A percentile compares a stretch with the other conserved stretches of the same genome.
phyloP scores from a whole-genome alignment of 2,113 vertebrate genomes.

The Osmerus eperlanus region DNA sequence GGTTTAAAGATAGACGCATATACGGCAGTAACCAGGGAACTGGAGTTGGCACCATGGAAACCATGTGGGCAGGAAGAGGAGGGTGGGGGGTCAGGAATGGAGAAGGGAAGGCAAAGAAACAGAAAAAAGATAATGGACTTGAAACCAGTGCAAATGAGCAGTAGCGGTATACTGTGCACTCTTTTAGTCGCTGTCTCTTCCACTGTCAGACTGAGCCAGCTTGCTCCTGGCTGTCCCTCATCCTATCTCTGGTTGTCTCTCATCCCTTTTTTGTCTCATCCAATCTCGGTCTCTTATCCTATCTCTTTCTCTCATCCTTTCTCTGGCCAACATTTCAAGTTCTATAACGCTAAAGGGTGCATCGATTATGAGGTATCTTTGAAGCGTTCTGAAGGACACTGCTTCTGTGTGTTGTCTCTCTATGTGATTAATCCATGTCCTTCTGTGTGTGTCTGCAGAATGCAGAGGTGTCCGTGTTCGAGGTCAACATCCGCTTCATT shows the following conservation, averaged over 20 bases:
- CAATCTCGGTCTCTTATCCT: not conserved
- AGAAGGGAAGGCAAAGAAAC: not conserved
- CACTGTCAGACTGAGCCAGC: not conserved
- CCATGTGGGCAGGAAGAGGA: constrained; percentile 2
- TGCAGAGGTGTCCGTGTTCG: constrained; percentile 95
- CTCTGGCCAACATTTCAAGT: not conserved
- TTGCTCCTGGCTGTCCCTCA: not conserved
- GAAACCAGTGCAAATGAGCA: too few species aligned
- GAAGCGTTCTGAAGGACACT: not conserved
- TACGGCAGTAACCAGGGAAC: constrained; percentile 30
- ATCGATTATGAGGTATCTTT: not conserved
- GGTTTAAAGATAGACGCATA: not conserved
- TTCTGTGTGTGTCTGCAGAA: constrained; percentile 74
- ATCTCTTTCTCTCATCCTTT: not conserved
- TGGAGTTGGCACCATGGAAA: constrained; percentile 40
- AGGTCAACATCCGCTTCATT: constrained; percentile 97
- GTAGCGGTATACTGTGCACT: too few species aligned
- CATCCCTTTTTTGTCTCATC: not conserved
- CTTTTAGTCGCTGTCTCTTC: not conserved
- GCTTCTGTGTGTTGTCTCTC: not conserved
- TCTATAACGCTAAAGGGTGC: too few species aligned
- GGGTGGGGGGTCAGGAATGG: too few species aligned
- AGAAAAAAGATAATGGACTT: not conserved
- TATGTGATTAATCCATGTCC: not conserved
- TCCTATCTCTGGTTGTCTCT: not conserved